Percentiles rank a stretch among this genome's conserved stretches.
Conservation (phyloP, 2,113 vertebrate genomes). For the Protobothrops mucrosquamatus region DNA sequence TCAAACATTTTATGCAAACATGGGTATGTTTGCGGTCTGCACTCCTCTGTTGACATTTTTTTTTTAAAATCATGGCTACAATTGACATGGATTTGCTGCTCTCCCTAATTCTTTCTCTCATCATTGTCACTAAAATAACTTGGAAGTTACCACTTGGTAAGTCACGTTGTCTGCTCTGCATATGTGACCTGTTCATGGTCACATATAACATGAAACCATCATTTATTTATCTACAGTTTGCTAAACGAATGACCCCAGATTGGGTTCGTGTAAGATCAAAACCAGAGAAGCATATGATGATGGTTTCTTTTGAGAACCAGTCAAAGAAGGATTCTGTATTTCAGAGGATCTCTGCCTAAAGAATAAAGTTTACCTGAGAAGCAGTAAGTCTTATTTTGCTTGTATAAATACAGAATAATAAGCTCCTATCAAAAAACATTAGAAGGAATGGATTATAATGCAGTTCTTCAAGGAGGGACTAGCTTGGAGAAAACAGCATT, state of each 20-base stretch:
- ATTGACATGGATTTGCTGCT: neutral
- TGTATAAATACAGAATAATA: neutral
- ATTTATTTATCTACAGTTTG: neutral
- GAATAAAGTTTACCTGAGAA: neutral
- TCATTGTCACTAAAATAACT: neutral
- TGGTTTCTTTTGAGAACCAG: no score
- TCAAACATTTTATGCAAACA: neutral
- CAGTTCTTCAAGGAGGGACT: neutral
- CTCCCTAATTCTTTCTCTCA: neutral
- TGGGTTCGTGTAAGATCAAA: no score
- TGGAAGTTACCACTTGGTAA: neutral
- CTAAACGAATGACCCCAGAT: no score
- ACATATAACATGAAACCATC: neutral
- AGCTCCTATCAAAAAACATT: neutral
- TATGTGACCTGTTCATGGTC: neutral
- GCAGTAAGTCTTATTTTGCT: neutral
- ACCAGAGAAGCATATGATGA: no score
- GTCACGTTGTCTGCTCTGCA: neutral
- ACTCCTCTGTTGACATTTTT: neutral
- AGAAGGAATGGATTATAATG: neutral
- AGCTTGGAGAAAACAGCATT: neutral
- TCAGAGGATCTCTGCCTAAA: neutral
- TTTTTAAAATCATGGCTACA: neutral
- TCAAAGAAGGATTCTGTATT: neutral
- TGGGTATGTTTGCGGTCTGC: neutral